Percentiles rank a stretch among this genome's conserved stretches.
Evolutionary conservation across 1,140 invertebrate genomes (phyloP).

Genomic region (Temnothorax curvispinosus): DNA sequence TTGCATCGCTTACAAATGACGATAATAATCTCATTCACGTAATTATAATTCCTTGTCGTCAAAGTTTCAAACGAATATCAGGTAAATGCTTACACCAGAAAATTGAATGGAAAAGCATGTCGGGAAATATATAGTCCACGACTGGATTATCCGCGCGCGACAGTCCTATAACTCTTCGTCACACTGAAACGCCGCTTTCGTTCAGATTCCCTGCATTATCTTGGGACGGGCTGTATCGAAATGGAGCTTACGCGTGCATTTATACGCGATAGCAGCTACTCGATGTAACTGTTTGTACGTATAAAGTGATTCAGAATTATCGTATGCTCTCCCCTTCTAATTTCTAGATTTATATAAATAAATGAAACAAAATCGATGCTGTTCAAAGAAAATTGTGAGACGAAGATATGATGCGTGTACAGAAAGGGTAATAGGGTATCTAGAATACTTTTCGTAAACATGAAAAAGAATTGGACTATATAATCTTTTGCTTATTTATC

Average conservation of each 20-base stretch:
- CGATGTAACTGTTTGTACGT: not conserved
- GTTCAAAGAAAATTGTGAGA: not conserved
- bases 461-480: not conserved
- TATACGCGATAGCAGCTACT: not conserved
- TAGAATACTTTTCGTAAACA: not conserved
- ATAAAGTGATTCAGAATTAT: not conserved
- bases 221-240: constrained; percentile 14
- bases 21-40: not conserved
- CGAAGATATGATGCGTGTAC: not conserved
- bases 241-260: constrained; percentile 29
- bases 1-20: not conserved
- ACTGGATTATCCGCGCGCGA: constrained; percentile 15
- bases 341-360: not conserved
- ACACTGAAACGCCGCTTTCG: constrained; percentile 3
- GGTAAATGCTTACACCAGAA: not conserved
- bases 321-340: not conserved
- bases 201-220: constrained; percentile 47
- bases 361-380: not conserved
- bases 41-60: not conserved
- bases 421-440: not conserved
- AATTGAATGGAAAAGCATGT: constrained; percentile 12
- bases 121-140: not conserved
- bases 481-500: not conserved
- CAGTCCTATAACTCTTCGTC: constrained; percentile 46
- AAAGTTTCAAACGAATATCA: not conserved